These are phyloP conservation scores for Alosa alosa DNA, from an alignment of 2,113 vertebrate species.

Conservation along the genomic window DNA sequence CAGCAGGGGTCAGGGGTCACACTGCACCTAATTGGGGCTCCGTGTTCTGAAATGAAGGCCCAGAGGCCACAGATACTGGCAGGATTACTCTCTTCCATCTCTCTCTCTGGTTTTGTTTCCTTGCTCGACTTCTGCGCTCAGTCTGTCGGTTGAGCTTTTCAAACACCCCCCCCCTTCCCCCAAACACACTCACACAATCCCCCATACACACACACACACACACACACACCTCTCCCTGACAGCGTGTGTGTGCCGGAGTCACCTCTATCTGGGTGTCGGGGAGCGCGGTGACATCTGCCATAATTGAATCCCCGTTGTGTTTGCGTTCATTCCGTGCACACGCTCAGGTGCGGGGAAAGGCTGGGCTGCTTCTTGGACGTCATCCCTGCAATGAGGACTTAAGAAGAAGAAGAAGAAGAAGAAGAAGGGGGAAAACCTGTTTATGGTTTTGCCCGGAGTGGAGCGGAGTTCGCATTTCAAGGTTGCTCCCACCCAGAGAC, in stretches of 20 bases:
- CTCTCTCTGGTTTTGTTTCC: not conserved
- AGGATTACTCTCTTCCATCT: not conserved
- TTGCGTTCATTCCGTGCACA: not conserved
- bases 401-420: too few relatives aligned
- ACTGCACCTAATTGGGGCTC: not conserved
- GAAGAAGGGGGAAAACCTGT: not conserved
- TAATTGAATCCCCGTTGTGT: constrained; percentile 6
- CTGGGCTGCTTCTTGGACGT: not conserved
- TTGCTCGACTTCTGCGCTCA: not conserved
- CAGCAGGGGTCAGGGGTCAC: not conserved
- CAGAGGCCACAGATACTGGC: not conserved
- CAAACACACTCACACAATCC: too few relatives aligned
- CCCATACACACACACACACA: too few relatives aligned
- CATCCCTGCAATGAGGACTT: not conserved
- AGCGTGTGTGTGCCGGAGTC: not conserved
- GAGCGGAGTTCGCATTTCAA: not conserved
- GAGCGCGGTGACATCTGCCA: not conserved
- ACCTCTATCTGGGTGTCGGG: not conserved
- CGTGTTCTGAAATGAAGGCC: not conserved
- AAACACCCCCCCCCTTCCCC: too few relatives aligned
- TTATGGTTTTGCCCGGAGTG: not conserved
- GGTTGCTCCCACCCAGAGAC: not conserved
- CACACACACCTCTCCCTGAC: not conserved
- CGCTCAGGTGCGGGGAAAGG: not conserved
- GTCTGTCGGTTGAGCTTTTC: too few relatives aligned